Conservation (phyloP, 2,113 vertebrate genomes). For the Cebidichthys violaceus region DNA sequence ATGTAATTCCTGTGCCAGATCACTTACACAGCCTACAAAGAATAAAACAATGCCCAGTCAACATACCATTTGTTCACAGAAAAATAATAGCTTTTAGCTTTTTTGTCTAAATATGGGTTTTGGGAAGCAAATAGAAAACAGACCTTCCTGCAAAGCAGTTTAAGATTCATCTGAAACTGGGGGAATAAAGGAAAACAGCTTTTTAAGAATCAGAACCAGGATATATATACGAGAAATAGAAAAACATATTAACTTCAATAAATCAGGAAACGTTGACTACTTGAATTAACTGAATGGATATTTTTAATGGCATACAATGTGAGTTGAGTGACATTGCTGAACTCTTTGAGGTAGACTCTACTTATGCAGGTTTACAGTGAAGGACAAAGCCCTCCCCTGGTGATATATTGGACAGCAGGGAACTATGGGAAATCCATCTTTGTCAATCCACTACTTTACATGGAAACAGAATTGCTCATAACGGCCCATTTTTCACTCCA, state of each 20-base stretch:
- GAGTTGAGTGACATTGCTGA: constrained; percentile 18
- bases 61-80: constrained; percentile 44
- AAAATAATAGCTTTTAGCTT: constrained; percentile 45
- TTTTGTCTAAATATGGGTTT: constrained; percentile 2
- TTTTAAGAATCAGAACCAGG: background rate
- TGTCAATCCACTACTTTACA: constrained; percentile 70
- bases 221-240: background rate
- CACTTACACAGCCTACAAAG: constrained; percentile 27
- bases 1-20: constrained; percentile 31
- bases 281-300: background rate
- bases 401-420: constrained; percentile 63
- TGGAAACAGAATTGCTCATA: constrained; percentile 62
- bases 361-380: constrained; percentile 36
- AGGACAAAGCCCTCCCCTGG: constrained; percentile 55
- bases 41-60: constrained; percentile 38
- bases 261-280: background rate
- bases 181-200: background rate
- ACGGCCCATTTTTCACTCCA: constrained; percentile 68
- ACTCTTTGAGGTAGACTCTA: constrained; percentile 7
- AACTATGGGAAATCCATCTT: constrained; percentile 69
- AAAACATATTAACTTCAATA: background rate
- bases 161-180: background rate
- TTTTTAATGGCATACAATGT: background rate
- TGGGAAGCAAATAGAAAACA: constrained; percentile 7
- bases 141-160: background rate